Evolutionary conservation across 2,888 invertebrate genomes (phyloP), one percentile per base, ranked within the genome.

Genomic region (Caenorhabditis sulstoni): DNA sequence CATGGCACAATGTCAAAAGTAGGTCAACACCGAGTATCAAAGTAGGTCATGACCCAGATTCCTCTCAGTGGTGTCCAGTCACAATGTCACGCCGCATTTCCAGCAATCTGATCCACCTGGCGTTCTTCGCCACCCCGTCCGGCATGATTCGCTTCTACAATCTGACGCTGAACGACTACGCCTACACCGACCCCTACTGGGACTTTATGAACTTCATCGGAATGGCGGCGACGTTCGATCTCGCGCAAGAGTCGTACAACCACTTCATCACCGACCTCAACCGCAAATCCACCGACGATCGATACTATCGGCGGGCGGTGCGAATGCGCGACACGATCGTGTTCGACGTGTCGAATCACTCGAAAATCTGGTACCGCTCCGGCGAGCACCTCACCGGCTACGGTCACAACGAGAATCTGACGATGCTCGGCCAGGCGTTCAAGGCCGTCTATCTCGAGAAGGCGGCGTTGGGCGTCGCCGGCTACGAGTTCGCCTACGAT

Each of bases 91-190:
- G 9, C 22, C 1, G 35, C 12, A 11, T 22, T 61, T 85, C 61
- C 77, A 88, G 87, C 29, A 86, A 86, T 41, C 83, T 90, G 22
- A 84, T 90, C 18, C 87, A 89, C 68, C 66, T 90, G 62, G 83
- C 87, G 23, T 90, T 88, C 74, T 87, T 90, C 65, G 83, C 87
- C 22, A 79, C 90, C 1, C 86, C 88, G 1, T 86, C 89, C n/a
- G 90, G 90, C 41, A 68, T 90, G 62, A 88, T 90, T 50, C 85
- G 89, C 29, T 90, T 80, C 67, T 83, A 83, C 67, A 88, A 89
- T 64, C 64, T 76, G 52, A 83, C 81, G 18, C 77, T 83, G 18
- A 81, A 81, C 16, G 85, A 85, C 37, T 85, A 83, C 71, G 77
- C 79, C 29, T 86, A 86, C 44, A 58, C 23, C 9, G 86, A 86